These are phyloP conservation scores for Eutolmus rufibarbis DNA, from an alignment of 2,888 invertebrate species.

Conservation along the genomic window DNA sequence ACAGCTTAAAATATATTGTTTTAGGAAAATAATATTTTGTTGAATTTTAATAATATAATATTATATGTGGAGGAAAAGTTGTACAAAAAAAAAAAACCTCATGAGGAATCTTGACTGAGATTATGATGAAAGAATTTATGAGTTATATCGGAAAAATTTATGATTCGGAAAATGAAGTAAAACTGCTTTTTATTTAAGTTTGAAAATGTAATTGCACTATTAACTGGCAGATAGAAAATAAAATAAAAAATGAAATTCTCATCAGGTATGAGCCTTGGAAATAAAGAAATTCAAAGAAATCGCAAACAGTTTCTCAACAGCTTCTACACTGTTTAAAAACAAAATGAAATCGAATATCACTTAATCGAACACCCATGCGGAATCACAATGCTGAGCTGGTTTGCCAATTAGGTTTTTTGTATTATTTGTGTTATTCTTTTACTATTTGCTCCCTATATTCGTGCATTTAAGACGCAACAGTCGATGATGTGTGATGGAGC, in stretches of 20 bases:
- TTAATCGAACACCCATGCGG: neutral
- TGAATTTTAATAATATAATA: too few species aligned
- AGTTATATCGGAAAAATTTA: neutral
- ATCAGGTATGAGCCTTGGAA: neutral
- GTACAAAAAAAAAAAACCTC: too few species aligned
- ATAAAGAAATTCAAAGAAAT: neutral
- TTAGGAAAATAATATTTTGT: too few species aligned
- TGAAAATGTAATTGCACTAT: neutral
- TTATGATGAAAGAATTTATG: neutral
- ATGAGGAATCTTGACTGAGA: too few species aligned
- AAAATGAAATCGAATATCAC: neutral
- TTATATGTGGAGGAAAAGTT: too few species aligned
- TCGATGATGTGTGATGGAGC: neutral
- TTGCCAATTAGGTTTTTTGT: neutral
- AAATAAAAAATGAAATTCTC: neutral
- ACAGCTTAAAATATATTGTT: too few species aligned
- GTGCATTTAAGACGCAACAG: neutral
- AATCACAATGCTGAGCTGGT: neutral
- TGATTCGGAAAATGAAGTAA: neutral
- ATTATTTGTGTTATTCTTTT: neutral
- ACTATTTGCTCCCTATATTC: neutral
- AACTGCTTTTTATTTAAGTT: neutral
- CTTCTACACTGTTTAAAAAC: neutral
- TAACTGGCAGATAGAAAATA: neutral
- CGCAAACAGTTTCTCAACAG: neutral